These are phyloP conservation scores for Onychomys torridus DNA, from an alignment of 2,797 vertebrate species.

Conservation along the genomic window DNA sequence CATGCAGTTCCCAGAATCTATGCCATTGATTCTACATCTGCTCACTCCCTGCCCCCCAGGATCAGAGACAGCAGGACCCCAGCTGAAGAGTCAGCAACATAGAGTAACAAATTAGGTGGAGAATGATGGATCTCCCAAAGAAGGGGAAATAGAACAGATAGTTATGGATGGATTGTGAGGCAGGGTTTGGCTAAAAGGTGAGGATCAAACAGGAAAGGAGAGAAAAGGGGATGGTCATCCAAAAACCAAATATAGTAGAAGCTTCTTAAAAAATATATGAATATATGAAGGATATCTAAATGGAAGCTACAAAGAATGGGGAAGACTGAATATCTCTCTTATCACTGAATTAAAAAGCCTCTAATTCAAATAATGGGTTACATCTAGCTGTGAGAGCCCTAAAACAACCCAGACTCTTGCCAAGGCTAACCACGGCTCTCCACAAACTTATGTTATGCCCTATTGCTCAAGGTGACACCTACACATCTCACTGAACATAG, in stretches of 20 bases:
- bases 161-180: not conserved
- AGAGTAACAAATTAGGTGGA: not conserved
- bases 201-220: not conserved
- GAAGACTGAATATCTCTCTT: not conserved
- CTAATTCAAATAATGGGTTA: not conserved
- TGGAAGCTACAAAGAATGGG: not conserved
- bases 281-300: not conserved
- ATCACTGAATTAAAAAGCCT: not conserved
- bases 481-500: not conserved
- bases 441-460: not conserved
- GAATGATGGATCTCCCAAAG: too few relatives aligned
- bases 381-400: not conserved
- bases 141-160: not conserved
- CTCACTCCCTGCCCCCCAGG: too few relatives aligned
- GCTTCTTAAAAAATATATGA: not conserved
- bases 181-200: not conserved
- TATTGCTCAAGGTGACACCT: not conserved
- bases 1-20: too few relatives aligned
- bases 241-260: not conserved
- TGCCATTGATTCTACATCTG: too few relatives aligned
- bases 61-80: too few relatives aligned
- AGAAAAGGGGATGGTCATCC: not conserved
- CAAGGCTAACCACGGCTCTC: not conserved
- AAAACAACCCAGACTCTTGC: not conserved
- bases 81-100: too few relatives aligned